A percentile compares a stretch with the other conserved stretches of the same genome.
Conservation (phyloP, 1,140 invertebrate genomes). For the Augochlora pura region DNA sequence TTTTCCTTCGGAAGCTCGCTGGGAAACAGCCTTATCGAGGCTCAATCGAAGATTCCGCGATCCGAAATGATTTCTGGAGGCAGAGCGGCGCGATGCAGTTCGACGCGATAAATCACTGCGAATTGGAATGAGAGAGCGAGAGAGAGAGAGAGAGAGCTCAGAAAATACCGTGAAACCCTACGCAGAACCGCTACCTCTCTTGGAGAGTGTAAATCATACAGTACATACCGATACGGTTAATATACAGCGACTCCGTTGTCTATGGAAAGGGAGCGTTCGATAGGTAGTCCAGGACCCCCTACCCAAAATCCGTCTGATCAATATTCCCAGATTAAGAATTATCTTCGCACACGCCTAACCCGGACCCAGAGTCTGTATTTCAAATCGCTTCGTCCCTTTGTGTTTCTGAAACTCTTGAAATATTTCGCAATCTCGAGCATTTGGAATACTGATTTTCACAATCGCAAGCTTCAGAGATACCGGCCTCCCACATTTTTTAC, state of each 20-base stretch:
- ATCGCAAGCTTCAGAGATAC: too few relatives aligned
- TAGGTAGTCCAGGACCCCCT: too few relatives aligned
- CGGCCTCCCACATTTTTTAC: too few relatives aligned
- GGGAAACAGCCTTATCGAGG: background rate
- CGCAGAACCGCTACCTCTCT: constrained; percentile 5
- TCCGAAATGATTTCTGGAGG: background rate
- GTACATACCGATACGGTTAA: constrained; percentile 37
- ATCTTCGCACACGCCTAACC: background rate
- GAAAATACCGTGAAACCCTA: constrained; percentile 24
- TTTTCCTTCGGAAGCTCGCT: background rate
- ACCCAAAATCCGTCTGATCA: background rate
- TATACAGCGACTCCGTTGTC: constrained; percentile 19
- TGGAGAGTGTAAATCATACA: constrained; percentile 37
- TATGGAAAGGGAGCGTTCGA: background rate
- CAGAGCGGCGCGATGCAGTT: background rate
- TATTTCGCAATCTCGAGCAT: too few relatives aligned
- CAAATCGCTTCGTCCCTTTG: too few relatives aligned
- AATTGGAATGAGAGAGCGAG: background rate
- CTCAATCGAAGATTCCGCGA: constrained; percentile 1
- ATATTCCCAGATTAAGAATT: constrained; percentile 25
- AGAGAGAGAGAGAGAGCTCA: background rate
- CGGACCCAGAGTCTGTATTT: too few relatives aligned
- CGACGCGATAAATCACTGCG: constrained; percentile 33
- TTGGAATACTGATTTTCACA: too few relatives aligned
- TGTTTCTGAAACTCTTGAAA: too few relatives aligned